phyloP scores from a whole-genome alignment of 2,113 vertebrate genomes.

The Dendrocopos noguchii region DNA sequence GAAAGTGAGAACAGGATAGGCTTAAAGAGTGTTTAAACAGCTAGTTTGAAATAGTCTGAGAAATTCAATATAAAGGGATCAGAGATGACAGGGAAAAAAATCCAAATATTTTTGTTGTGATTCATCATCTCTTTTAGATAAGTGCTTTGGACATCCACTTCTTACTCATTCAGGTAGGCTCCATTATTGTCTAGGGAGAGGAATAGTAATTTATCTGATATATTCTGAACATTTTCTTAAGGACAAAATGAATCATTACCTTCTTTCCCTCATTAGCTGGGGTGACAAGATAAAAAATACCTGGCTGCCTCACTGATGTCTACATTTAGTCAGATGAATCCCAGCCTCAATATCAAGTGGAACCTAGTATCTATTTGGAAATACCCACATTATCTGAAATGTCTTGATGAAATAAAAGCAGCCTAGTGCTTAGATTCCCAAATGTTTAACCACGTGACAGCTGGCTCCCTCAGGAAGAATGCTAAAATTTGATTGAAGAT shows the following conservation, averaged over 20 bases:
- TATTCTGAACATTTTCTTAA: not conserved
- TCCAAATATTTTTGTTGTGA: not conserved
- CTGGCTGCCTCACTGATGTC: not conserved
- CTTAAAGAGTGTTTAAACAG: not conserved
- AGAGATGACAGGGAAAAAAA: not conserved
- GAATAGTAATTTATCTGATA: not conserved
- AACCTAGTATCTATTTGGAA: not conserved
- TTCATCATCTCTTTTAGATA: not conserved
- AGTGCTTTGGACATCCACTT: not conserved
- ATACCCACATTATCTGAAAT: not conserved
- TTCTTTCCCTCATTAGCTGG: not conserved
- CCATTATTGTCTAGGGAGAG: not conserved
- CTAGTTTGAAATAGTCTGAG: not conserved
- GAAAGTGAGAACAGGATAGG: not conserved
- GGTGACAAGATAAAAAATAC: conserved; percentile 2
- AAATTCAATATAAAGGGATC: not conserved
- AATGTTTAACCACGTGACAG: conserved; percentile 41
- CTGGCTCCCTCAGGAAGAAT: conserved; percentile 53
- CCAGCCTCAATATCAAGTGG: not conserved
- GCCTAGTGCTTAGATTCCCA: conserved; percentile 1
- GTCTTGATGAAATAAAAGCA: conserved; percentile 24
- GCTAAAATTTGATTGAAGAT: conserved; percentile 48
- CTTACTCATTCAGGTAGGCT: not conserved
- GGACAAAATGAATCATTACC: conserved; percentile 1
- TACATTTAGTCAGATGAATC: conserved; percentile 7